Conservation (phyloP, 2,888 invertebrate species). For the Priocnemis perturbator region DNA sequence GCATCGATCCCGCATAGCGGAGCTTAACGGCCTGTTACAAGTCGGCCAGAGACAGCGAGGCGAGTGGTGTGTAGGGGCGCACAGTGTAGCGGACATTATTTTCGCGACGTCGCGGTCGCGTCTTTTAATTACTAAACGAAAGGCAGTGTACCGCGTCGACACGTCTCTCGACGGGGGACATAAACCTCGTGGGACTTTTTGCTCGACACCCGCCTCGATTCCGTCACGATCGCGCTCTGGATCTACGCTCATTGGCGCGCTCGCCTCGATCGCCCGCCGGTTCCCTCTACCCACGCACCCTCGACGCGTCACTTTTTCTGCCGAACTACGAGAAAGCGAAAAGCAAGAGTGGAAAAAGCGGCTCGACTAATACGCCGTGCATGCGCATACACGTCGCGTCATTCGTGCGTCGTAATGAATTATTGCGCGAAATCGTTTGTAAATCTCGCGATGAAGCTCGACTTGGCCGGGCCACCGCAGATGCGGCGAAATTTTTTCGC, state of each 20-base stretch:
- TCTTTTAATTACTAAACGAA: constrained; percentile 50
- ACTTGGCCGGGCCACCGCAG: too few species aligned
- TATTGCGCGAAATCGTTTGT: too few species aligned
- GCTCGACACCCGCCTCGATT: constrained; percentile 3
- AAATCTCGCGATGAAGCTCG: too few species aligned
- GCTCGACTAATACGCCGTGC: not conserved
- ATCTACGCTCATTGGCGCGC: constrained; percentile 22
- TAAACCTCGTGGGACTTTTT: constrained; percentile 42
- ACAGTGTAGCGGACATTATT: constrained; percentile 36
- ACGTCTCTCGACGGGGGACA: constrained; percentile 40
- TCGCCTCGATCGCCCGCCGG: constrained; percentile 29
- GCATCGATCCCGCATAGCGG: constrained; percentile 1
- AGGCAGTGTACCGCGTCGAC: constrained; percentile 31
- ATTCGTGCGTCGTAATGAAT: too few species aligned
- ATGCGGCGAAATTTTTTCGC: too few species aligned
- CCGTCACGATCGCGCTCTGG: constrained; percentile 12
- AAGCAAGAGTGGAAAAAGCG: too few species aligned
- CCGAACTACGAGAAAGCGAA: not conserved
- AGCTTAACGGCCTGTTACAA: not conserved
- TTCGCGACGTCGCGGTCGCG: constrained; percentile 42
- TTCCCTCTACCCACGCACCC: constrained; percentile 28
- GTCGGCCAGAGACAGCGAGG: not conserved
- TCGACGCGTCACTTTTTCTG: not conserved
- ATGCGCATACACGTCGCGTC: not conserved
- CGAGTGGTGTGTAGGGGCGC: constrained; percentile 10